phyloP scores from a whole-genome alignment of 2,113 vertebrate genomes.

The Nematolebias whitei region DNA sequence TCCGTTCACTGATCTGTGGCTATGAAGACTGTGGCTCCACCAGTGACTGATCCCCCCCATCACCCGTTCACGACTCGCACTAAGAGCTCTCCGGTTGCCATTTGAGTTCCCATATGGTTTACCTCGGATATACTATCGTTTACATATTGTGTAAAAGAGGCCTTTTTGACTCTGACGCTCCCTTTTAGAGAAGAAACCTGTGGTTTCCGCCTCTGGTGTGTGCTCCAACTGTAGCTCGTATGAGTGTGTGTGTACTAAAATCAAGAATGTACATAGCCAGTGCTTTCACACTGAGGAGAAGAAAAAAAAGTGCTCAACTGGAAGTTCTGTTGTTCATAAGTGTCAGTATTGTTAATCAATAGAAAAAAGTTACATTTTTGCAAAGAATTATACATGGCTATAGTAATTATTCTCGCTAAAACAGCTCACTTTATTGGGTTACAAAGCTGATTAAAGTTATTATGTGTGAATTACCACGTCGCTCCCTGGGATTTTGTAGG shows the following conservation, averaged over 20 bases:
- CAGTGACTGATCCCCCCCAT: slow-evolving; percentile 46
- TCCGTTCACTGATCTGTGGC: slow-evolving; percentile 45
- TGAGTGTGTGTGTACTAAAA: slow-evolving; percentile 78
- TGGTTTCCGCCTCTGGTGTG: slow-evolving; percentile 66
- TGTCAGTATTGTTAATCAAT: slow-evolving; percentile 83
- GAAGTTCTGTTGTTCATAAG: slow-evolving; percentile 79
- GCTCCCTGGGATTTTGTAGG: slow-evolving; percentile 51
- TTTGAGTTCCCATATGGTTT: slow-evolving; percentile 75
- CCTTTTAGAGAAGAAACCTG: slow-evolving; percentile 68
- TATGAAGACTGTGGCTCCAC: slow-evolving; percentile 53
- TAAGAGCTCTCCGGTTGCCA: slow-evolving; percentile 65
- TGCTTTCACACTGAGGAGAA: slow-evolving; percentile 75
- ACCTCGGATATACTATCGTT: slow-evolving; percentile 77
- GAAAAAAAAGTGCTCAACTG: slow-evolving; percentile 75
- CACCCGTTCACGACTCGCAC: slow-evolving; percentile 48
- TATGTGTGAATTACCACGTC: slow-evolving; percentile 75
- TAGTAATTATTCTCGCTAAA: slow-evolving; percentile 82
- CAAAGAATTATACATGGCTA: slow-evolving; percentile 83
- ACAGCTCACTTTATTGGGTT: slow-evolving; percentile 80
- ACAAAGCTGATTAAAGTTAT: slow-evolving; percentile 81
- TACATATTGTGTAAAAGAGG: slow-evolving; percentile 80
- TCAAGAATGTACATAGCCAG: slow-evolving; percentile 82
- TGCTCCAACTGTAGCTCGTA: slow-evolving; percentile 77
- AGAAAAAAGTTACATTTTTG: slow-evolving; percentile 76
- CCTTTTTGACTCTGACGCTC: slow-evolving; percentile 76